Evolutionary conservation across 2,113 vertebrate genomes (phyloP).

Genomic region (Periophthalmodon schlosseri): DNA sequence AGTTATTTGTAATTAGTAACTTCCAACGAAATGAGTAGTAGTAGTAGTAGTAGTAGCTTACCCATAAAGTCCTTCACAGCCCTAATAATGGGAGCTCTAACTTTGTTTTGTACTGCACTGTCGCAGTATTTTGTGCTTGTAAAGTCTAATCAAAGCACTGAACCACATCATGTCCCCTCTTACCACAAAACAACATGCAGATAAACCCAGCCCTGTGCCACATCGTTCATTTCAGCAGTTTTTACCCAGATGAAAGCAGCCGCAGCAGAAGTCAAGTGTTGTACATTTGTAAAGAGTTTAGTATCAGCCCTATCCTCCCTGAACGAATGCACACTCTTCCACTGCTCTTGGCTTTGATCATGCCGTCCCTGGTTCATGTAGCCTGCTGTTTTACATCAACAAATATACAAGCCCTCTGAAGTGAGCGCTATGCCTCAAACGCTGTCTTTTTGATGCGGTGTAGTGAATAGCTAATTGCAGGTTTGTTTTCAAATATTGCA

Average conservation of each 20-base stretch:
- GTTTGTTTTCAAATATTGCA: not conserved
- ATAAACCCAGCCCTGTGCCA: slow-evolving; percentile 46
- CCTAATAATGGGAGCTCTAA: slow-evolving; percentile 58
- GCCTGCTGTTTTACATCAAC: slow-evolving; percentile 12
- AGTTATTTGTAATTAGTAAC: too few species aligned
- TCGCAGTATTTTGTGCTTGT: slow-evolving; percentile 57
- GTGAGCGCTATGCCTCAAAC: slow-evolving; percentile 1
- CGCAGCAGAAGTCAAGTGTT: slow-evolving; percentile 56
- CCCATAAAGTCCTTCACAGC: too few species aligned
- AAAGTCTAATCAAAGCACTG: slow-evolving; percentile 61
- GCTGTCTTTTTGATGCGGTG: not conserved
- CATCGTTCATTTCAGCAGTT: slow-evolving; percentile 60
- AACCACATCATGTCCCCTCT: slow-evolving; percentile 65
- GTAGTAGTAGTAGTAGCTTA: too few species aligned
- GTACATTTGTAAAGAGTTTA: slow-evolving; percentile 46
- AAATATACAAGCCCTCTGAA: slow-evolving; percentile 10
- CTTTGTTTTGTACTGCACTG: slow-evolving; percentile 48
- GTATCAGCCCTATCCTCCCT: slow-evolving; percentile 19
- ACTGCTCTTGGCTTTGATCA: slow-evolving; percentile 35
- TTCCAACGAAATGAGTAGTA: too few species aligned
- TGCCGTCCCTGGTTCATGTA: slow-evolving; percentile 8
- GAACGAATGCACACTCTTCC: slow-evolving; percentile 22
- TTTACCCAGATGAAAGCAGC: slow-evolving; percentile 59
- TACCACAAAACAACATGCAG: slow-evolving; percentile 57
- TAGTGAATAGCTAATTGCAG: not conserved